Conservation (phyloP, 2,888 invertebrate genomes). For the Aphidoletes aphidimyza region DNA sequence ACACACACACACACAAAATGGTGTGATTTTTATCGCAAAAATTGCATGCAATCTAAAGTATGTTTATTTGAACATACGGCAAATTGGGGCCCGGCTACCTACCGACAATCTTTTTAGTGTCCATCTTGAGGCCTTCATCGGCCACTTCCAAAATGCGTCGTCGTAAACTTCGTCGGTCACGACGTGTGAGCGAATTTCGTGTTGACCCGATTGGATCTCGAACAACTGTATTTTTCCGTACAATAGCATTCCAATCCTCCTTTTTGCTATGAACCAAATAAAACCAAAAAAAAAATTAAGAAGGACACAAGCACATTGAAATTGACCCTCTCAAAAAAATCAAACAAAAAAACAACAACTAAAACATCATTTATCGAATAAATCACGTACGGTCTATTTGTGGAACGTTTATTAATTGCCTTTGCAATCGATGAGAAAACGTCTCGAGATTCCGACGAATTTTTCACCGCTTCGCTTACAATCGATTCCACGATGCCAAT, state of each 20-base stretch:
- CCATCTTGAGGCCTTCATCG: constrained; percentile 73
- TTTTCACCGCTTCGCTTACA: constrained; percentile 77
- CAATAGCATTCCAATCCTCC: constrained; percentile 87
- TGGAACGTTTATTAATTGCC: constrained; percentile 72
- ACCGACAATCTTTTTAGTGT: constrained; percentile 79
- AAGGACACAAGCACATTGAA: neutral
- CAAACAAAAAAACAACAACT: neutral
- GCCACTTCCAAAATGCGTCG: constrained; percentile 77
- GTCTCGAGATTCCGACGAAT: constrained; percentile 72
- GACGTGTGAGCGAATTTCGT: constrained; percentile 73
- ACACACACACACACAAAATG: no score
- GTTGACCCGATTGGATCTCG: constrained; percentile 84
- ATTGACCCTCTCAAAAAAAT: neutral
- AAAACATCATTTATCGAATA: constrained; percentile 55
- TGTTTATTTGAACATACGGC: no score
- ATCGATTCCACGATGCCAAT: constrained; percentile 88
- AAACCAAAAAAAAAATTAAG: neutral
- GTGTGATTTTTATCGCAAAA: no score
- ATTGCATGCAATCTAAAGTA: no score
- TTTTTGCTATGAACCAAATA: constrained; percentile 67
- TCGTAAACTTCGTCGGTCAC: constrained; percentile 78
- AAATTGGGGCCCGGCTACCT: constrained; percentile 60
- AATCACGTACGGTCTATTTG: neutral
- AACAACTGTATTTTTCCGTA: constrained; percentile 75
- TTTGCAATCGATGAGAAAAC: constrained; percentile 86